Percentiles rank a stretch among this genome's conserved stretches.
phyloP scores from a whole-genome alignment of 2,888 invertebrate species.

The Antheraea yamamai region DNA sequence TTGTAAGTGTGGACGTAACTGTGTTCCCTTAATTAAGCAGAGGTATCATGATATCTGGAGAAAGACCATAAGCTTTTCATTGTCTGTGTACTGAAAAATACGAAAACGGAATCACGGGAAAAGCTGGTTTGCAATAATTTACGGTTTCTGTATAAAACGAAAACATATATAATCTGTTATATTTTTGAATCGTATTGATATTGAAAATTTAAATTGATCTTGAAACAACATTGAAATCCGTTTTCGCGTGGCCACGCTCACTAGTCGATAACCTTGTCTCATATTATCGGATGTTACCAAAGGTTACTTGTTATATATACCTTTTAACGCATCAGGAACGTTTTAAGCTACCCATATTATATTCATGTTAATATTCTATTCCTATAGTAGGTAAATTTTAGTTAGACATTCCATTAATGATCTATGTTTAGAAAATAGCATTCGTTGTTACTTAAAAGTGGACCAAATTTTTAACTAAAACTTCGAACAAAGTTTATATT shows the following conservation, averaged over 20 bases:
- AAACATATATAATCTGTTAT: background rate
- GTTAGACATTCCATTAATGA: background rate
- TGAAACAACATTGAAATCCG: constrained; percentile 1
- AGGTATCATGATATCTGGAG: too few relatives aligned
- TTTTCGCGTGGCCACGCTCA: constrained; percentile 27
- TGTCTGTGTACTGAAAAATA: too few relatives aligned
- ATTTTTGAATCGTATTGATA: background rate
- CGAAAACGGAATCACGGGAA: too few relatives aligned
- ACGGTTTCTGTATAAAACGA: too few relatives aligned
- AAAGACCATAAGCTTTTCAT: too few relatives aligned
- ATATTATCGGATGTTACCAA: constrained; percentile 42
- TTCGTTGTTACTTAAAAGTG: too few relatives aligned
- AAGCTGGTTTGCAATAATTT: too few relatives aligned
- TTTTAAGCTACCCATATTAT: constrained; percentile 1
- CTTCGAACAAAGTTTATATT: too few relatives aligned
- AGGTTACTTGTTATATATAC: constrained; percentile 31
- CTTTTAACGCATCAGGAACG: constrained; percentile 26
- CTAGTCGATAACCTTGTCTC: constrained; percentile 32
- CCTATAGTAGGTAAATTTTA: background rate
- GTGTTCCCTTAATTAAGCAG: too few relatives aligned
- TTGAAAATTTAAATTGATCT: constrained; percentile 6
- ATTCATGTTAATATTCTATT: background rate
- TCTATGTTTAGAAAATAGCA: too few relatives aligned
- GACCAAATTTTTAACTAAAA: too few relatives aligned
- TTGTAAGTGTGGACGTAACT: too few relatives aligned